Evolutionary conservation across 2,797 vertebrate species (phyloP).

Genomic region (Poecilia picta): DNA sequence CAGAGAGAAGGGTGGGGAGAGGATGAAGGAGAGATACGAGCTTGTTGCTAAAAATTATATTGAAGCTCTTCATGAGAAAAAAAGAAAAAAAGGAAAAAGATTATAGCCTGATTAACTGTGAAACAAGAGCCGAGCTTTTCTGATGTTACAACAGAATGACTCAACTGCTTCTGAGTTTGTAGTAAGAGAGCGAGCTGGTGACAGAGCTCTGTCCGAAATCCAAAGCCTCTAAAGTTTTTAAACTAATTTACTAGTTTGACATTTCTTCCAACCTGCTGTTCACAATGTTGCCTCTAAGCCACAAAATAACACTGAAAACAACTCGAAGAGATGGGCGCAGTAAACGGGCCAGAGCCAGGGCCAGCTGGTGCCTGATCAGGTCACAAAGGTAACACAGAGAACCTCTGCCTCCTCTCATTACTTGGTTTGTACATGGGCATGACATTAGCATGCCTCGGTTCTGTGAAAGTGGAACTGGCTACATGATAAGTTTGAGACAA

Average conservation of each 20-base stretch:
- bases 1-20: slow-evolving; percentile 61
- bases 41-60: slow-evolving; percentile 30
- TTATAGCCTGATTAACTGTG: slow-evolving; percentile 9
- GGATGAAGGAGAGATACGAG: slow-evolving; percentile 46
- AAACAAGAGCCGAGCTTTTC: slow-evolving; percentile 30
- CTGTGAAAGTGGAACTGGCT: slow-evolving; percentile 3
- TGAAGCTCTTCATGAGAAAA: slow-evolving; percentile 15
- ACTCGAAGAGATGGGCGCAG: slow-evolving; percentile 42
- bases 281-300: slow-evolving; percentile 53
- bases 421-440: slow-evolving; percentile 13
- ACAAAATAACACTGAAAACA: slow-evolving; percentile 35
- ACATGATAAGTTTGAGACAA: background rate
- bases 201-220: slow-evolving; percentile 45
- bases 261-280: slow-evolving; percentile 44
- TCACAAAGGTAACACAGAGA: slow-evolving; percentile 61
- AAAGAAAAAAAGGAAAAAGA: slow-evolving; percentile 11
- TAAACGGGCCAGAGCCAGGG: slow-evolving; percentile 17
- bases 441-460: background rate
- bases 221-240: slow-evolving; percentile 55
- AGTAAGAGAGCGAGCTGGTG: slow-evolving; percentile 24
- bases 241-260: slow-evolving; percentile 62
- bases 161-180: slow-evolving; percentile 42
- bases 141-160: slow-evolving; percentile 49
- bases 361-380: slow-evolving; percentile 56
- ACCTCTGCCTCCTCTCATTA: slow-evolving; percentile 18